Evolutionary conservation across 2,113 vertebrate species (phyloP).

Genomic region (Capreolus pygargus): DNA sequence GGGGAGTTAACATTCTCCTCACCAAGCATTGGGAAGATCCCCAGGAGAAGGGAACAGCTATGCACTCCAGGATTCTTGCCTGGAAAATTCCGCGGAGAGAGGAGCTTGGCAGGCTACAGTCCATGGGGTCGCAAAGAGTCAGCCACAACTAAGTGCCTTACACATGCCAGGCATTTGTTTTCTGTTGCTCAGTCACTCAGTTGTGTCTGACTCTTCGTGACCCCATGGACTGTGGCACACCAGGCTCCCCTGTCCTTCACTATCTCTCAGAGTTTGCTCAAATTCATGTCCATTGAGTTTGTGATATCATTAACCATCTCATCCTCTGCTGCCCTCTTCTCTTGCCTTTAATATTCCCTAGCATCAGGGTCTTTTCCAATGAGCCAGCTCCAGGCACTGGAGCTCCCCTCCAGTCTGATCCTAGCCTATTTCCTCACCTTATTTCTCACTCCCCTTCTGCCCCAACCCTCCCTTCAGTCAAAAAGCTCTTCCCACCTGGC

Average conservation of each 20-base stretch:
- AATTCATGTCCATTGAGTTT: neutral
- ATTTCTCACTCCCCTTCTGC: no score
- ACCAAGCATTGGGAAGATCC: neutral
- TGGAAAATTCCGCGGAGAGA: neutral
- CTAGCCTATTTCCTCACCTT: neutral
- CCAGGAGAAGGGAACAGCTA: neutral
- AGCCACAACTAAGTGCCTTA: neutral
- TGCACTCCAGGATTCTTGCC: neutral
- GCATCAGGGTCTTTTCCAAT: neutral
- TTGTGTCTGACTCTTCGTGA: neutral
- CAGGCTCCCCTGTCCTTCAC: neutral
- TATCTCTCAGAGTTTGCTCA: neutral
- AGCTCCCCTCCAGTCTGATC: neutral
- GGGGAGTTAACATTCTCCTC: neutral
- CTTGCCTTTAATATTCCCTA: neutral
- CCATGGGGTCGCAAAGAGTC: neutral
- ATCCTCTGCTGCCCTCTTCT: neutral
- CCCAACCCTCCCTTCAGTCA: neutral
- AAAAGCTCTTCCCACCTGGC: neutral
- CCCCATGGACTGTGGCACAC: neutral
- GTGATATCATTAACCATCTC: neutral
- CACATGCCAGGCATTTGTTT: neutral
- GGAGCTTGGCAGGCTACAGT: neutral
- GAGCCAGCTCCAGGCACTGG: neutral
- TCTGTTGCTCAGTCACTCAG: neutral